Conservation (phyloP, 1,140 invertebrate genomes). For the Trissolcus basalis region DNA sequence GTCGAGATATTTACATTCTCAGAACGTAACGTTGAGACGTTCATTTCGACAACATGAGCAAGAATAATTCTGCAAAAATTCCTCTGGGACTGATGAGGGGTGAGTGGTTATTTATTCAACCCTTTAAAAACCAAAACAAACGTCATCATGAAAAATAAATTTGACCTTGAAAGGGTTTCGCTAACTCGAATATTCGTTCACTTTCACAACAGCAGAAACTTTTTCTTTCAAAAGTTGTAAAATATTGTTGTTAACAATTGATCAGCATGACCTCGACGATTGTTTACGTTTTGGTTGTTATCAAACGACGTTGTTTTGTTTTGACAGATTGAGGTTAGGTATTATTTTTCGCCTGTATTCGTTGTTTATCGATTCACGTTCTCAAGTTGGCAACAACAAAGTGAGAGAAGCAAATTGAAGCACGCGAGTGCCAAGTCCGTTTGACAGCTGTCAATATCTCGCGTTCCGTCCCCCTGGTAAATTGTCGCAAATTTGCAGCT, state of each 20-base stretch:
- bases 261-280: too few species aligned
- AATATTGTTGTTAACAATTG: too few species aligned
- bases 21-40: constrained; percentile 13
- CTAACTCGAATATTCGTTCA: too few species aligned
- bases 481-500: neutral
- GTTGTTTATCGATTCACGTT: neutral
- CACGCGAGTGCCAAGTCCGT: neutral
- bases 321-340: too few species aligned
- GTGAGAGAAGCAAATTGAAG: neutral
- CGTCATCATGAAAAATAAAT: neutral
- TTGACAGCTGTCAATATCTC: neutral
- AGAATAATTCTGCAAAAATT: constrained; percentile 69
- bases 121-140: neutral
- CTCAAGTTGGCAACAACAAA: neutral
- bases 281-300: too few species aligned
- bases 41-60: constrained; percentile 63
- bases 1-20: constrained; percentile 21
- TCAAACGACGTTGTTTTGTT: too few species aligned
- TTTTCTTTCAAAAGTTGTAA: too few species aligned
- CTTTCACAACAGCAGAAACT: too few species aligned
- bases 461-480: too few species aligned
- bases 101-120: constrained; percentile 25
- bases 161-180: neutral
- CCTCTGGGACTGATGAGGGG: constrained; percentile 73
- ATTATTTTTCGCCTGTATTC: neutral